Evolutionary conservation across 92 coral and sea anemone genomes (phyloP).

Genomic region (Bergia sp.): DNA sequence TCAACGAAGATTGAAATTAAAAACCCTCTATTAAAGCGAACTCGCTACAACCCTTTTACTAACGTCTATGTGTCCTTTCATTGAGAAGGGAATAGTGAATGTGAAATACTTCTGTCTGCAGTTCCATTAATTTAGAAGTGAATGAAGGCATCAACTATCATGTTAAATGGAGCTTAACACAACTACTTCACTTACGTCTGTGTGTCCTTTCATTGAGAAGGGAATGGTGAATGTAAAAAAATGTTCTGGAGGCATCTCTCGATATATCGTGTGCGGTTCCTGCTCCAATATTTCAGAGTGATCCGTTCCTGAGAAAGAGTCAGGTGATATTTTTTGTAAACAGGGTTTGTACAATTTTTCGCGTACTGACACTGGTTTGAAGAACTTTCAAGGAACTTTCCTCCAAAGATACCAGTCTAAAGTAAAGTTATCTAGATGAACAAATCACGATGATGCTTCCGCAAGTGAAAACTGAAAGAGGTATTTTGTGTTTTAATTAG

Average conservation of each 20-base stretch:
- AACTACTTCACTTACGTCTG: slow-evolving; percentile 75
- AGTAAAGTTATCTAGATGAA: too few relatives aligned
- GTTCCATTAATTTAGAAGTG: too few relatives aligned
- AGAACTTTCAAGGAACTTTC: too few relatives aligned
- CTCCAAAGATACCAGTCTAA: too few relatives aligned
- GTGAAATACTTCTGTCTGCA: slow-evolving; percentile 66
- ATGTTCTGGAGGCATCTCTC: slow-evolving; percentile 77
- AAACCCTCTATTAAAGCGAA: too few relatives aligned
- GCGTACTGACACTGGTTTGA: too few relatives aligned
- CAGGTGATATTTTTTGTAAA: neutral
- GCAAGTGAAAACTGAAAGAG: too few relatives aligned
- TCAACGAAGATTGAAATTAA: neutral
- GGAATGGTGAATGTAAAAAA: slow-evolving; percentile 96
- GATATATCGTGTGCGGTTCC: slow-evolving; percentile 55
- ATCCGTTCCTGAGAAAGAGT: slow-evolving; percentile 25
- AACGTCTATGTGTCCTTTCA: slow-evolving; percentile 93
- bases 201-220: slow-evolving; percentile 92
- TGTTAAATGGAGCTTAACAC: neutral
- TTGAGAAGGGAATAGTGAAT: slow-evolving; percentile 85
- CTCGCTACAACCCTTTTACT: slow-evolving; percentile 8
- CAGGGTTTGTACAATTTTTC: too few relatives aligned
- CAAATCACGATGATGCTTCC: too few relatives aligned
- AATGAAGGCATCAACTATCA: too few relatives aligned
- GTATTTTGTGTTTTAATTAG: too few relatives aligned
- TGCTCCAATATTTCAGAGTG: slow-evolving; percentile 37